A percentile compares a stretch with the other conserved stretches of the same genome.
Evolutionary conservation across 2,888 invertebrate species (phyloP).

Genomic region (Tetanocera ferruginea): DNA sequence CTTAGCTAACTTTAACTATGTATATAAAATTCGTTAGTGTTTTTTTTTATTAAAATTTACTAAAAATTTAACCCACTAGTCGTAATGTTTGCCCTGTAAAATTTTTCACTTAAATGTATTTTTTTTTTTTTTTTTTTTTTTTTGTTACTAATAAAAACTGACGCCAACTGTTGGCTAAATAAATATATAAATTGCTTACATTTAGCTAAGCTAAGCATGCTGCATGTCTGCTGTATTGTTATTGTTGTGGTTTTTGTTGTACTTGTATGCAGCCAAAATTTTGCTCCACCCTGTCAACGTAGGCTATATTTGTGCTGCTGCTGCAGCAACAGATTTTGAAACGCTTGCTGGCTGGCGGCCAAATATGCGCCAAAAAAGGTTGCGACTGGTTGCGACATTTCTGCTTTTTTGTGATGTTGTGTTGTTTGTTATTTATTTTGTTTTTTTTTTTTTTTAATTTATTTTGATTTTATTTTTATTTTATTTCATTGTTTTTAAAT

Average conservation of each 20-base stretch:
- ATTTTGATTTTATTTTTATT: background rate
- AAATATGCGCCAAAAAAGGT: slow-evolving; percentile 3
- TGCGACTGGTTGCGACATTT: background rate
- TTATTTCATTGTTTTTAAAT: background rate
- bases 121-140: background rate
- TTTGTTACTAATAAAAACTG: background rate
- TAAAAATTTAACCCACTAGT: background rate
- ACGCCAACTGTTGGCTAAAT: background rate
- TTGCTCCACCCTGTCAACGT: background rate
- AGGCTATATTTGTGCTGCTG: background rate
- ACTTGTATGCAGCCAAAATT: background rate
- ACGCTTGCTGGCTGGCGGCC: background rate
- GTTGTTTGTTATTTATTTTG: background rate
- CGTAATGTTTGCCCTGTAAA: too few species aligned
- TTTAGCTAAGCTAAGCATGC: background rate
- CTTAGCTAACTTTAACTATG: background rate
- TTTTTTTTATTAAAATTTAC: background rate
- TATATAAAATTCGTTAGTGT: background rate
- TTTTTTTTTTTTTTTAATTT: background rate
- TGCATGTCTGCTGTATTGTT: background rate
- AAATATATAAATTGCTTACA: background rate
- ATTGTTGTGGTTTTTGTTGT: background rate
- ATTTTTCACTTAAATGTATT: background rate
- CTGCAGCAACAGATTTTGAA: too few species aligned
- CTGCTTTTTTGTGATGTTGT: background rate